These are phyloP conservation scores for Scrobipalpa atriplicella DNA, from an alignment of 2,888 invertebrate species.

Conservation along the genomic window DNA sequence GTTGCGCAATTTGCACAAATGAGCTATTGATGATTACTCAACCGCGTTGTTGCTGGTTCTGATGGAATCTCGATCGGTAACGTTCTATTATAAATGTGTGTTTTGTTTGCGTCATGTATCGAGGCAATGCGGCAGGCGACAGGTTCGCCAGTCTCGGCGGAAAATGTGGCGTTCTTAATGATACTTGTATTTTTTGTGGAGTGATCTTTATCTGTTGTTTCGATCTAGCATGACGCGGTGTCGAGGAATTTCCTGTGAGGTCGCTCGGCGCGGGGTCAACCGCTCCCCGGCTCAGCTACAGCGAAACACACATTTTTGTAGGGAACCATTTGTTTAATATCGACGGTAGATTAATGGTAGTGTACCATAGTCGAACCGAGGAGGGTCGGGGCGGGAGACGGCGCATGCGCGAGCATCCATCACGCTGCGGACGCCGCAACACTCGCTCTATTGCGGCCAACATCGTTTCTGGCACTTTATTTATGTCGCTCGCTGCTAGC, in stretches of 20 bases:
- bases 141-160: not conserved
- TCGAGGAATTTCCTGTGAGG: conserved; percentile 16
- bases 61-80: conserved; percentile 21
- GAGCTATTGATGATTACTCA: conserved; percentile 9
- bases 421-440: conserved; percentile 23
- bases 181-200: conserved; percentile 3
- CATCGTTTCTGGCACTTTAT: conserved; percentile 23
- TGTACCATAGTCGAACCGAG: not conserved
- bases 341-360: conserved; percentile 25
- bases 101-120: conserved; percentile 14
- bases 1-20: conserved; percentile 21
- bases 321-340: conserved; percentile 28
- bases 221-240: conserved; percentile 18
- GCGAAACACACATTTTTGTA: conserved; percentile 22
- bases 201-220: not conserved
- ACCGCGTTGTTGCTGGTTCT: not conserved
- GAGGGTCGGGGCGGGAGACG: not conserved
- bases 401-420: conserved; percentile 19
- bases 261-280: not conserved
- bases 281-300: not conserved
- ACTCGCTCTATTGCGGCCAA: conserved; percentile 19
- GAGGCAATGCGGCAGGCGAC: not conserved
- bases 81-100: conserved; percentile 1
- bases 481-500: conserved; percentile 20
- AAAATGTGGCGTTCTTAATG: conserved; percentile 9